These are phyloP conservation scores for Pristionchus japonicus DNA, from an alignment of 2,888 invertebrate species.

Conservation along the genomic window DNA sequence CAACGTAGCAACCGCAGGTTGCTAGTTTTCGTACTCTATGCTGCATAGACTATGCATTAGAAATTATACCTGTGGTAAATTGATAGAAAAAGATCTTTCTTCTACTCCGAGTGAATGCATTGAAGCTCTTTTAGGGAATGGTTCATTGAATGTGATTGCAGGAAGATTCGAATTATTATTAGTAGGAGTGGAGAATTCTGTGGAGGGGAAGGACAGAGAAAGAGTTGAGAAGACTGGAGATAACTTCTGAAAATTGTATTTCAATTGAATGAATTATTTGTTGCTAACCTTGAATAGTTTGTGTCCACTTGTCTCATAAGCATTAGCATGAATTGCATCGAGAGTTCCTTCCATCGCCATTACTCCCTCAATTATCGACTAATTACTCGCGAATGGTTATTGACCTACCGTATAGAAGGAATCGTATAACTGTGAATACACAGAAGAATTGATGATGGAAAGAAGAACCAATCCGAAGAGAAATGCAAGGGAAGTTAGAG, in stretches of 20 bases:
- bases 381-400: background rate
- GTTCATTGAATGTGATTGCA: background rate
- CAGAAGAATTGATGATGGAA: constrained; percentile 64
- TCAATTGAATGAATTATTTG: background rate
- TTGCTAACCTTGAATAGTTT: constrained; percentile 5
- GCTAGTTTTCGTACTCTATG: no score
- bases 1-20: no score
- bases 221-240: constrained; percentile 20
- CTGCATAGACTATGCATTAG: background rate
- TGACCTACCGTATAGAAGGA: constrained; percentile 53
- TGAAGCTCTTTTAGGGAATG: background rate
- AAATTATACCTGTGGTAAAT: background rate
- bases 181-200: background rate
- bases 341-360: constrained; percentile 35
- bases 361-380: constrained; percentile 8
- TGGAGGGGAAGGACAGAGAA: background rate
- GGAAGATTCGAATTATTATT: background rate
- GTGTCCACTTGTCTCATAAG: constrained; percentile 28
- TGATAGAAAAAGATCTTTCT: constrained; percentile 2
- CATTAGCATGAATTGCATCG: constrained; percentile 38
- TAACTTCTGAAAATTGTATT: background rate
- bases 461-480: constrained; percentile 64
- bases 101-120: background rate
- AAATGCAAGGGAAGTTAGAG: constrained; percentile 60
- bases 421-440: constrained; percentile 62